Evolutionary conservation across 2,113 vertebrate genomes (phyloP).

Genomic region (Saccopteryx bilineata): DNA sequence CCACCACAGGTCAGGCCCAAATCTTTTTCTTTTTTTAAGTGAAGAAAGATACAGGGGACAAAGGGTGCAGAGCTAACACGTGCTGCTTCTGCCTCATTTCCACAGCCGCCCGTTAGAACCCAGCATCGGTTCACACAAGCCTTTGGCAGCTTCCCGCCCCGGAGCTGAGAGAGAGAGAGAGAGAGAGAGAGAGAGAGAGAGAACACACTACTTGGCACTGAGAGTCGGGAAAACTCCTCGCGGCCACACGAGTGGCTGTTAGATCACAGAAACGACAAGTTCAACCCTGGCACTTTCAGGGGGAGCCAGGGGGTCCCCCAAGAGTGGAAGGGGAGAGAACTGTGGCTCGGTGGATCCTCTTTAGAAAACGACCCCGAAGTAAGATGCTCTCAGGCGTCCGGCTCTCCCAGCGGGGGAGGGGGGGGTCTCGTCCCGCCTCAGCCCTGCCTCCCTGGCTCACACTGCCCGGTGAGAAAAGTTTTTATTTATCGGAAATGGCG

Average conservation of each 20-base stretch:
- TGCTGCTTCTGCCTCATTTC: slow-evolving; percentile 20
- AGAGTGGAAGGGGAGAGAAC: slow-evolving; percentile 63
- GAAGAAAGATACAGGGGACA: not conserved
- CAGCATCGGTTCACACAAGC: not conserved
- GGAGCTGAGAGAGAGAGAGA: too few relatives aligned
- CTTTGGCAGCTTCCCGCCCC: not conserved
- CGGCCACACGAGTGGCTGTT: not conserved
- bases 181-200: not conserved
- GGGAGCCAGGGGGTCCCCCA: slow-evolving; percentile 64
- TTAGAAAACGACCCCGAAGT: slow-evolving; percentile 58
- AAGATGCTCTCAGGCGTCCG: too few relatives aligned
- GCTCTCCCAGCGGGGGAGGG: too few relatives aligned
- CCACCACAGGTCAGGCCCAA: too few relatives aligned
- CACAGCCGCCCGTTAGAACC: not conserved
- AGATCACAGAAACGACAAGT: not conserved
- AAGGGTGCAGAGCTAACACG: not conserved
- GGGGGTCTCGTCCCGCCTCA: too few relatives aligned
- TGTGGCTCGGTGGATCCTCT: slow-evolving; percentile 50
- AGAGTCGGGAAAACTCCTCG: not conserved
- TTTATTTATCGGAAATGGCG: not conserved
- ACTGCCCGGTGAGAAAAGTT: not conserved
- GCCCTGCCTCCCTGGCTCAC: too few relatives aligned
- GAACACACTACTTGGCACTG: not conserved
- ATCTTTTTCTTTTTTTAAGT: not conserved
- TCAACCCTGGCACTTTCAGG: slow-evolving; percentile 79